Evolutionary conservation across 2,888 invertebrate species (phyloP).

Genomic region (Drosophila greeni): DNA sequence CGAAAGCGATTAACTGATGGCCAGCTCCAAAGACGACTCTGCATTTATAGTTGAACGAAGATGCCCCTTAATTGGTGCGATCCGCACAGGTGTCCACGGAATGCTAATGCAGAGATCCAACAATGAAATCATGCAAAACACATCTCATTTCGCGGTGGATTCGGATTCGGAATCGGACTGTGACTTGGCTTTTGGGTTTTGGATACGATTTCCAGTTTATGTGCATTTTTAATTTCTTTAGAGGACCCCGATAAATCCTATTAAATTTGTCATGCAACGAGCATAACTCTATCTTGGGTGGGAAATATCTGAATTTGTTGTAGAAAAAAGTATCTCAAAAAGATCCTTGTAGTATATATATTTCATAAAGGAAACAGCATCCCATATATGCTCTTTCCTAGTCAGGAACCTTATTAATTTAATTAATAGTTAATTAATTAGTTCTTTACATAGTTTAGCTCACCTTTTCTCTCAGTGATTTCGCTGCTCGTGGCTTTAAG

Average conservation of each 20-base stretch:
- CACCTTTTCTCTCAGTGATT: background rate
- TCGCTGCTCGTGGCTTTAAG: background rate
- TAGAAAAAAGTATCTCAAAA: background rate
- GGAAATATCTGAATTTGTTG: background rate
- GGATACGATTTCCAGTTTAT: conserved; percentile 1
- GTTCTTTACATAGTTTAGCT: too few relatives aligned
- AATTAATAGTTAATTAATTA: too few relatives aligned
- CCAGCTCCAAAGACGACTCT: conserved; percentile 42
- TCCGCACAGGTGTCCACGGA: conserved; percentile 31
- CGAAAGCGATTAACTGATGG: conserved; percentile 70
- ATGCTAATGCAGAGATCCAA: conserved; percentile 61
- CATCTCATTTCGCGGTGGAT: conserved; percentile 37
- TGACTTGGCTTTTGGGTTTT: background rate
- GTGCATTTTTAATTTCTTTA: conserved; percentile 21
- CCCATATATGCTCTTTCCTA: too few relatives aligned
- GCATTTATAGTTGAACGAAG: conserved; percentile 66
- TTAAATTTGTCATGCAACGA: background rate
- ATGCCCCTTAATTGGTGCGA: conserved; percentile 40
- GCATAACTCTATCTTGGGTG: background rate
- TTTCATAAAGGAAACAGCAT: too few relatives aligned
- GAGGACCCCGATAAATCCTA: conserved; percentile 6
- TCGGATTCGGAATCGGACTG: background rate
- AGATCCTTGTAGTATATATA: background rate
- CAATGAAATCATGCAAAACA: conserved; percentile 60
- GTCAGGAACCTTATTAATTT: background rate